phyloP scores from a whole-genome alignment of 2,797 vertebrate genomes.

The Propithecus perrieri region DNA sequence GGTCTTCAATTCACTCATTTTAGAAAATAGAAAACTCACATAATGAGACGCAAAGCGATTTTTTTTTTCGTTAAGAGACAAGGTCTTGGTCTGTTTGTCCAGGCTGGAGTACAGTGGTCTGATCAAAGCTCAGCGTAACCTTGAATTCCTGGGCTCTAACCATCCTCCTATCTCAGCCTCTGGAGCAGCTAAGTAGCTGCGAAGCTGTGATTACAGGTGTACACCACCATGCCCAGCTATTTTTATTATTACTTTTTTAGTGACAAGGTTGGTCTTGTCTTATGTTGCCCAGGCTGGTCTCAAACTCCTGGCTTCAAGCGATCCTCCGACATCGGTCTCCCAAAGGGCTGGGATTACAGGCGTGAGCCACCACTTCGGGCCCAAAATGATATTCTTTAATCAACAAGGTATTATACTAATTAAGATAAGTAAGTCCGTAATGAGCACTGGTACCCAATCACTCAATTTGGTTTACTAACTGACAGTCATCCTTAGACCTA shows the following conservation, averaged over 20 bases:
- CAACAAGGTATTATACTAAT: background rate
- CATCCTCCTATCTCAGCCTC: background rate
- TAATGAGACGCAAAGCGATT: background rate
- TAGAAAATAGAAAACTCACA: background rate
- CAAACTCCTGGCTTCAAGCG: background rate
- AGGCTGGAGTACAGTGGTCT: background rate
- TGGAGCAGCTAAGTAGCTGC: background rate
- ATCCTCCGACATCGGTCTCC: background rate
- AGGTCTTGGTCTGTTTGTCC: background rate
- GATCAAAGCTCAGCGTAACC: background rate
- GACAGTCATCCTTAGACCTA: background rate
- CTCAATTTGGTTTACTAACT: background rate
- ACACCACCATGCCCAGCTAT: background rate
- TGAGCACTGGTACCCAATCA: background rate
- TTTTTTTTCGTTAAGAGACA: background rate
- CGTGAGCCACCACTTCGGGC: background rate
- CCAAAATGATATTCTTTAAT: background rate
- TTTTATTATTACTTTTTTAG: background rate
- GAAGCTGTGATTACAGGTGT: background rate
- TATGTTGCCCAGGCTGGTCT: background rate
- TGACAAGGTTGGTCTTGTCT: background rate
- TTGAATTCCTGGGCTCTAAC: background rate
- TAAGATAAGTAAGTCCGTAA: background rate
- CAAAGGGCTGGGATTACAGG: background rate
- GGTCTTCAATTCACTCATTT: background rate